Base-by-base conservation (phyloP, 2,797 vertebrate species). In the Vultur gryphus region DNA sequence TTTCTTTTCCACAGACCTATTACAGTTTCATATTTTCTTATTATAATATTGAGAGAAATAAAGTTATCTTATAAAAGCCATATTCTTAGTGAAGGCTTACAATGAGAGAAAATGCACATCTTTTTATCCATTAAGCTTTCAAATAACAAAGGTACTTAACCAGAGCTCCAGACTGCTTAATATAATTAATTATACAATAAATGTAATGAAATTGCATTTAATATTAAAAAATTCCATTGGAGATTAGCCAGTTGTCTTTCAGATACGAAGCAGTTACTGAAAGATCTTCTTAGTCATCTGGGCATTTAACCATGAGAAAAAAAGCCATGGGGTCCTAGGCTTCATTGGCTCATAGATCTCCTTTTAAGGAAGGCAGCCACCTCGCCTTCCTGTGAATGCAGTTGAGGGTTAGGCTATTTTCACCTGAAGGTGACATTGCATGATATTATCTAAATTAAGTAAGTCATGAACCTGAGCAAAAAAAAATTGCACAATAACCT, bases 401-500 rank as follows among this genome's bases (percentile, higher is more conserved):
- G 28, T 5, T 70, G 16, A 89, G 6, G 24, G 2, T 54, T 18
- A 58, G 5, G 2, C 19, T 33, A 21, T 33, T 86, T 61, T n/a
- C 17, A 33, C 3, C 4, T 18, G 35, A 75, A 39, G 8, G 7
- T 58, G 16, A 2, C 24, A 35, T 33, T 79, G 25, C 24, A 31
- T n/a, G 12, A 10, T 16, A 33, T 54, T 39, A 51, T 35, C n/a
- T 64, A 64, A 85, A 79, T 55, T 28, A 64, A 25, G 37, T 37
- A 37, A 37, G 15, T 35, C 28, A 48, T 8, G 13, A 72, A 65
- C 4, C 4, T 48, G 10, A 46, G 26, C 1, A 43, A 73, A 69
- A 26, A 11, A 17, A 17, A 48, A 21, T 10, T 2, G 1, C 13
- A 20, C 7, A 55, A 7, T 16, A 52, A 14, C 1, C 0, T 44